phyloP scores from a whole-genome alignment of 64 coral and sea anemone species.

The Dendrophyllia cribrosa region DNA sequence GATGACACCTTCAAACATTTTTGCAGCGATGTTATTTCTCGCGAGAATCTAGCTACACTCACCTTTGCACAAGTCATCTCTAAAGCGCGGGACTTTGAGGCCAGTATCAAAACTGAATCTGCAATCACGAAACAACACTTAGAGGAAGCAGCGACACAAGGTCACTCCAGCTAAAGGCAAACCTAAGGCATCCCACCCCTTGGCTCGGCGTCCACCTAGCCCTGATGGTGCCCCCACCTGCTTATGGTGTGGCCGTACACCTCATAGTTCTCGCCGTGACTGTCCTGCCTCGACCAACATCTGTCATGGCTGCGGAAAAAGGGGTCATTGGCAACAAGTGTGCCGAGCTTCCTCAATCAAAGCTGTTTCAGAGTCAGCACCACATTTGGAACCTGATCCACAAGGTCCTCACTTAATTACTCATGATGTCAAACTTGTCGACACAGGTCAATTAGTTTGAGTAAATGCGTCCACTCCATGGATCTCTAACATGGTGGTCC shows the following conservation, averaged over 20 bases:
- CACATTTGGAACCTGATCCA: background rate
- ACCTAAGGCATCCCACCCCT: background rate
- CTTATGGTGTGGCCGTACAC: conserved; percentile 5
- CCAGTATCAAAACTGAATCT: conserved; percentile 36
- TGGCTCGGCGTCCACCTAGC: background rate
- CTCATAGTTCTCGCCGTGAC: background rate
- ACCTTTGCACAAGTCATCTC: conserved; percentile 63
- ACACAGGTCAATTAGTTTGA: conserved; percentile 23
- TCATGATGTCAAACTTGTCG: conserved; percentile 13
- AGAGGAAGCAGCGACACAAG: conserved; percentile 41
- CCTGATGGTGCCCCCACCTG: background rate
- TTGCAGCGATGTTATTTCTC: conserved; percentile 54
- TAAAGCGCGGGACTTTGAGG: conserved; percentile 59
- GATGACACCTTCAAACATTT: conserved; percentile 61
- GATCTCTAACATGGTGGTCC: conserved; percentile 39
- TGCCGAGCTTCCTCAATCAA: conserved; percentile 30
- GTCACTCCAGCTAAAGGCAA: conserved; percentile 7
- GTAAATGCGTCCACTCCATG: conserved; percentile 23
- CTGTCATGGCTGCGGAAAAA: conserved; percentile 50
- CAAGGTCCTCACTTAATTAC: background rate
- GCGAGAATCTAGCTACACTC: conserved; percentile 33
- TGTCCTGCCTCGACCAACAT: conserved; percentile 30
- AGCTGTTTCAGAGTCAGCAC: background rate
- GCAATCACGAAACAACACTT: conserved; percentile 24
- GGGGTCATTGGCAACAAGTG: conserved; percentile 43